A percentile compares a stretch with the other conserved stretches of the same genome.
phyloP scores from a whole-genome alignment of 2,113 vertebrate genomes.

The Caranx melampygus region DNA sequence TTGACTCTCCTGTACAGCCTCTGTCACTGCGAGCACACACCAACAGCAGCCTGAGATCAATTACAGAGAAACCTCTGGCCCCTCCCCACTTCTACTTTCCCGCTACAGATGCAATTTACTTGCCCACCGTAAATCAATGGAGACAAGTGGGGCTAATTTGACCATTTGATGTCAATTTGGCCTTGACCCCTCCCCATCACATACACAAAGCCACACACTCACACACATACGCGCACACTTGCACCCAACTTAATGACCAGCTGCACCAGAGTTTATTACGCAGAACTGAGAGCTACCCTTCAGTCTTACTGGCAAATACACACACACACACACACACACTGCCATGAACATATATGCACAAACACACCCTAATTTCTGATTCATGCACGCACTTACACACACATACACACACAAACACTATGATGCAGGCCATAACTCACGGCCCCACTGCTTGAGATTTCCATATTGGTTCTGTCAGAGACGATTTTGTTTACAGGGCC shows the following conservation, averaged over 20 bases:
- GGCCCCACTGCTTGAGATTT: conserved; percentile 67
- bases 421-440: conserved; percentile 70
- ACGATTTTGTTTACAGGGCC: conserved; percentile 82
- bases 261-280: conserved; percentile 78
- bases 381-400: not conserved
- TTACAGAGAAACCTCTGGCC: conserved; percentile 53
- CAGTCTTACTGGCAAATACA: conserved; percentile 40
- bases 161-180: conserved; percentile 85
- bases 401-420: conserved; percentile 37
- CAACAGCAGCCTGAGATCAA: conserved; percentile 56
- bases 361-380: conserved; percentile 1
- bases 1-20: conserved; percentile 28
- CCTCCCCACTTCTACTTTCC: conserved; percentile 37
- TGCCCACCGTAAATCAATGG: conserved; percentile 81
- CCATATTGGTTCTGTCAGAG: conserved; percentile 84
- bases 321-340: conserved; percentile 18
- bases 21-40: conserved; percentile 46
- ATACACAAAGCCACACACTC: conserved; percentile 49
- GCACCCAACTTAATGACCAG: conserved; percentile 64
- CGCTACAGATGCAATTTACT: conserved; percentile 81
- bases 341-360: conserved; percentile 12
- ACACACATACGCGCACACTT: conserved; percentile 18
- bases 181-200: conserved; percentile 76
- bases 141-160: conserved; percentile 85
- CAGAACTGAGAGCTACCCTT: conserved; percentile 64